Conservation (phyloP, 2,113 vertebrate species). For the Phasianus colchicus region DNA sequence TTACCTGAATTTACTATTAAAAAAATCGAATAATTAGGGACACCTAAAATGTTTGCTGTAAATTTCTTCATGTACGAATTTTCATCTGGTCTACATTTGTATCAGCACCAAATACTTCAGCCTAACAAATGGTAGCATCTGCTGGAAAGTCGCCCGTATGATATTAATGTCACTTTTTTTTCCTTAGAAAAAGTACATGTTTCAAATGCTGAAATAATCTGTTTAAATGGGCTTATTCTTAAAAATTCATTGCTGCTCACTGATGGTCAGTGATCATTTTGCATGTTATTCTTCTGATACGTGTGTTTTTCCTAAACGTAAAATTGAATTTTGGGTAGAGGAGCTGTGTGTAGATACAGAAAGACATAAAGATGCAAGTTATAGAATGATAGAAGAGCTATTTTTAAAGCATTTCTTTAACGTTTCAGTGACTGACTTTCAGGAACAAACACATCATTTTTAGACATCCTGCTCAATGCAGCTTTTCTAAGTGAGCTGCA, state of each 20-base stretch:
- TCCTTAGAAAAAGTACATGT: neutral
- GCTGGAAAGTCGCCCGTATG: neutral
- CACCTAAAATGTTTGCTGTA: neutral
- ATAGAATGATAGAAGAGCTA: neutral
- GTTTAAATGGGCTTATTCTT: neutral
- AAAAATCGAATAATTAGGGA: neutral
- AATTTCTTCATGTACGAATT: neutral
- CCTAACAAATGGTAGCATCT: neutral
- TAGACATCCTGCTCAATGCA: constrained; percentile 58
- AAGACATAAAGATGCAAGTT: constrained; percentile 65
- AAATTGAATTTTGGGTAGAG: constrained; percentile 27
- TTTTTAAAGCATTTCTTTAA: constrained; percentile 57
- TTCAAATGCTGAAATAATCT: neutral
- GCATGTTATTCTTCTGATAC: neutral
- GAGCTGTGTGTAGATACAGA: constrained; percentile 43
- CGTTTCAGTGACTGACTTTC: constrained; percentile 42
- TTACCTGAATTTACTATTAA: neutral
- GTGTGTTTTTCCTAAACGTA: neutral
- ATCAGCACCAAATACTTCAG: neutral
- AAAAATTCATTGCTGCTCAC: neutral
- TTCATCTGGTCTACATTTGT: neutral
- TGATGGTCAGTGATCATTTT: neutral
- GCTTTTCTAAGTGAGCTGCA: neutral
- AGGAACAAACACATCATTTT: constrained; percentile 51
- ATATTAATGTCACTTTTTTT: neutral